A percentile compares a stretch with the other conserved stretches of the same genome.
Conservation (phyloP, 2,888 invertebrate species). For the Drosophila cognata region DNA sequence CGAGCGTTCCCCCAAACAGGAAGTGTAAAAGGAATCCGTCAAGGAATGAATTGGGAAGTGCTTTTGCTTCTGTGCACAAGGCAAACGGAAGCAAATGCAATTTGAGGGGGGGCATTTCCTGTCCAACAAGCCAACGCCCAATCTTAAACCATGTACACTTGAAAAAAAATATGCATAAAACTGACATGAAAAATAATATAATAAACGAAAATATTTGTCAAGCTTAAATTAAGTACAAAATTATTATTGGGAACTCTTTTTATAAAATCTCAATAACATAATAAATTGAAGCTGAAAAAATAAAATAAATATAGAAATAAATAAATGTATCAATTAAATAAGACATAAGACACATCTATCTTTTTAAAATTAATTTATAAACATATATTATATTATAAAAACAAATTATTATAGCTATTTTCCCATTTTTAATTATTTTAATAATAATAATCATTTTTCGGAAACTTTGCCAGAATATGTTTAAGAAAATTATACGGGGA, state of each 20-base stretch:
- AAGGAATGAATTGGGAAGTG: constrained; percentile 37
- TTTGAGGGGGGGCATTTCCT: constrained; percentile 55
- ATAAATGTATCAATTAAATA: no score
- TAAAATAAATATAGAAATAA: no score
- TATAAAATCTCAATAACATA: no score
- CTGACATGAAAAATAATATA: not conserved
- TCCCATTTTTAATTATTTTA: no score
- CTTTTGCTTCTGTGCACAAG: constrained; percentile 3
- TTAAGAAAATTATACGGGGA: no score
- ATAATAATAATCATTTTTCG: no score
- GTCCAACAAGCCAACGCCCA: constrained; percentile 26
- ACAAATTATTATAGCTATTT: no score
- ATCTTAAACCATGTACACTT: not conserved
- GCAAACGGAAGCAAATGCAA: constrained; percentile 61
- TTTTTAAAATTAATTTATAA: fast-evolving
- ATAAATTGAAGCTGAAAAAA: no score
- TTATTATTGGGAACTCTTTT: no score
- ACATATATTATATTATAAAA: not conserved
- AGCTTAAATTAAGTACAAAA: no score
- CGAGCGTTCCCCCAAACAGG: constrained; percentile 51
- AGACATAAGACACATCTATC: not conserved
- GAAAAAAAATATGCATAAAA: not conserved
- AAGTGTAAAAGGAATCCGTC: constrained; percentile 49
- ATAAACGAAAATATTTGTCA: no score
- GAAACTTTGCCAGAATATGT: no score